phyloP scores from a whole-genome alignment of 2,797 vertebrate genomes.

The Dromococcyx pavoninus region DNA sequence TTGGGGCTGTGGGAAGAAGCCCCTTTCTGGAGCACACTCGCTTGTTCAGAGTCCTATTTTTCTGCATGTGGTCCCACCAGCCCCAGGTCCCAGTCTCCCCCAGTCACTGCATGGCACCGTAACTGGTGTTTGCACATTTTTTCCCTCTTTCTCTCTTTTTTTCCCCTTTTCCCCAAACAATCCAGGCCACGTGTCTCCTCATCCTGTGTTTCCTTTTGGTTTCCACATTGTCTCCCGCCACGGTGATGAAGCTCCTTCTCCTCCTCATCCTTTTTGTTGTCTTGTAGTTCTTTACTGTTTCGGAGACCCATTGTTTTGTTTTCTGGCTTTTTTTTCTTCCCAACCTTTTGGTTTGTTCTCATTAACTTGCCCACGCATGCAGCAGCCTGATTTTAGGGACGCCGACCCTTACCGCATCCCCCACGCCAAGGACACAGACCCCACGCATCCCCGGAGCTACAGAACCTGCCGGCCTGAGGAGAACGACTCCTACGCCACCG shows the following conservation, averaged over 20 bases:
- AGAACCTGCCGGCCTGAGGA: constrained; percentile 78
- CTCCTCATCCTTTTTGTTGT: constrained; percentile 91
- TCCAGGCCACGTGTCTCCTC: constrained; percentile 85
- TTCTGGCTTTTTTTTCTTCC: constrained; percentile 75
- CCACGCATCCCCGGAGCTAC: constrained; percentile 76
- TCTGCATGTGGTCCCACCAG: constrained; percentile 75
- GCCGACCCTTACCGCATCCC: constrained; percentile 71
- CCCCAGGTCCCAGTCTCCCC: constrained; percentile 54
- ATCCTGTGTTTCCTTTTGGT: constrained; percentile 87
- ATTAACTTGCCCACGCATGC: constrained; percentile 83
- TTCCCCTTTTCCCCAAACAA: constrained; percentile 68
- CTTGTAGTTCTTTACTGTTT: constrained; percentile 84
- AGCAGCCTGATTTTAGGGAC: constrained; percentile 95
- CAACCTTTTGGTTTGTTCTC: constrained; percentile 76
- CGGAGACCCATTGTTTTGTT: constrained; percentile 78
- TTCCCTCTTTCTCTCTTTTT: constrained; percentile 75
- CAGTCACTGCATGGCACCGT: constrained; percentile 85
- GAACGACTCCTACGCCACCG: constrained; percentile 79
- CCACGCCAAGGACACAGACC: constrained; percentile 73
- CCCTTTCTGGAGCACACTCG: constrained; percentile 66
- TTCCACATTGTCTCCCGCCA: constrained; percentile 84
- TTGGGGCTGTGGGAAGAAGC: not conserved
- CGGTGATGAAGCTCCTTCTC: constrained; percentile 88
- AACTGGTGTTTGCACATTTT: constrained; percentile 79
- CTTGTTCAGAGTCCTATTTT: constrained; percentile 84